Base-by-base conservation (phyloP, 2,888 invertebrate genomes). In the Lycaena phlaeas region DNA sequence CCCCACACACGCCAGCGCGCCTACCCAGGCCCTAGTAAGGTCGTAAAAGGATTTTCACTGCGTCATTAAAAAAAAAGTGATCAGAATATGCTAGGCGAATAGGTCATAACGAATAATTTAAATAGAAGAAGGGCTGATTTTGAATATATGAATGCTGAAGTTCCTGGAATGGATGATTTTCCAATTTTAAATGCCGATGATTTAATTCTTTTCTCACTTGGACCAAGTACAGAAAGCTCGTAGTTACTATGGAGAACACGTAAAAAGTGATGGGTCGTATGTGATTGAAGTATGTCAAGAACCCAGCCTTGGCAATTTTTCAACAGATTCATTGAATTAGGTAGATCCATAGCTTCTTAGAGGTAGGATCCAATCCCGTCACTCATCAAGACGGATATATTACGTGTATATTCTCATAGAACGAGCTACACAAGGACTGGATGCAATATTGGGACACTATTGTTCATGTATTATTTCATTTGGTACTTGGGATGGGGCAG, bases 111-210 rank as follows among this genome's bases (percentile, higher is more conserved):
- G 11, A 36, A 36, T 36, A 22, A 25, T 9, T 10, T 36, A 10
- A 36, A 36, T 12, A 12, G 36, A 18, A 36, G 36, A 34, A 9
- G 34, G 11, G 36, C 36, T 22, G 14, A 36, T 11, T 36, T 36
- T 34, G 18, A 10, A 2, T 17, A n/a, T 7, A 34, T 34, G 18
- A n/a, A 34, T 34, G 34, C 34, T 18, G 10, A 17, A 34, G 17
- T 34, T 11, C 22, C 18, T 36, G 25, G 15, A 14, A 4, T 7
- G 14, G 29, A 29, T 15, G 29, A 29, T 14, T 29, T 15, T 5
- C 18, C 18, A 4, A 18, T 18, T 18, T 18, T 18, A 5, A 18
- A 18, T 18, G 18, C 5, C 18, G 18, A 18, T 18, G 18, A 18
- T 18, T 18, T 18, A 18, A 18, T 18, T 18, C 3, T 18, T 5